These are phyloP conservation scores for Rhodophaea formosa DNA, from an alignment of 2,888 invertebrate species.

Conservation along the genomic window DNA sequence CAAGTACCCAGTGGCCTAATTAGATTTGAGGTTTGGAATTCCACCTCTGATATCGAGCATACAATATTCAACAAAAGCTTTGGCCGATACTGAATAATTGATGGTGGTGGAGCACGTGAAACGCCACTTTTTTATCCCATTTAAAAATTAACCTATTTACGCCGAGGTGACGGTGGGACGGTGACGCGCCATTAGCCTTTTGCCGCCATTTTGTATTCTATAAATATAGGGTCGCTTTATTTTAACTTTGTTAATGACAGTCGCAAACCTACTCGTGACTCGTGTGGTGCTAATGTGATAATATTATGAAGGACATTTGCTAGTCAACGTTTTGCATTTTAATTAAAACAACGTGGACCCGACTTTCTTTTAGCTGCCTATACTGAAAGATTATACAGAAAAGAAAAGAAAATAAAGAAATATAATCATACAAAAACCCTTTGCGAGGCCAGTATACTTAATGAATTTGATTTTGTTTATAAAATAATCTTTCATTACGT, in stretches of 20 bases:
- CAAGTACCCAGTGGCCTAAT: slow-evolving; percentile 28
- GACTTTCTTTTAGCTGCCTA: too few relatives aligned
- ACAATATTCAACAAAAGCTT: slow-evolving; percentile 35
- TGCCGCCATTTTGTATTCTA: slow-evolving; percentile 33
- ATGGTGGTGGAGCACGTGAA: slow-evolving; percentile 51
- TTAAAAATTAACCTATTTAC: slow-evolving; percentile 53
- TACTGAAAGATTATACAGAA: too few relatives aligned
- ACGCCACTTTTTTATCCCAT: slow-evolving; percentile 54
- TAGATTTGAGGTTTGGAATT: slow-evolving; percentile 31
- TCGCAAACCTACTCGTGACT: background rate
- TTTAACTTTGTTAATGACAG: background rate
- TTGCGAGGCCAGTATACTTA: too few relatives aligned
- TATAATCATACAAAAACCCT: too few relatives aligned
- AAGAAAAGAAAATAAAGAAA: too few relatives aligned
- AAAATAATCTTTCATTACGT: too few relatives aligned
- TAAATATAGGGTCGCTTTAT: slow-evolving; percentile 33
- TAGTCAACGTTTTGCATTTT: too few relatives aligned
- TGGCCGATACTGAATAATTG: slow-evolving; percentile 56
- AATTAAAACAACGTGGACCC: too few relatives aligned
- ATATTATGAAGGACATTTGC: background rate
- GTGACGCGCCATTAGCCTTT: slow-evolving; percentile 38
- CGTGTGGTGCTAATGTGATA: background rate
- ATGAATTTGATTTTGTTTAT: too few relatives aligned
- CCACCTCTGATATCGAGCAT: slow-evolving; percentile 32
- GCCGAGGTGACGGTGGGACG: slow-evolving; percentile 33